Base-by-base conservation (phyloP, 2,113 vertebrate genomes). In the Stegostoma tigrinum region DNA sequence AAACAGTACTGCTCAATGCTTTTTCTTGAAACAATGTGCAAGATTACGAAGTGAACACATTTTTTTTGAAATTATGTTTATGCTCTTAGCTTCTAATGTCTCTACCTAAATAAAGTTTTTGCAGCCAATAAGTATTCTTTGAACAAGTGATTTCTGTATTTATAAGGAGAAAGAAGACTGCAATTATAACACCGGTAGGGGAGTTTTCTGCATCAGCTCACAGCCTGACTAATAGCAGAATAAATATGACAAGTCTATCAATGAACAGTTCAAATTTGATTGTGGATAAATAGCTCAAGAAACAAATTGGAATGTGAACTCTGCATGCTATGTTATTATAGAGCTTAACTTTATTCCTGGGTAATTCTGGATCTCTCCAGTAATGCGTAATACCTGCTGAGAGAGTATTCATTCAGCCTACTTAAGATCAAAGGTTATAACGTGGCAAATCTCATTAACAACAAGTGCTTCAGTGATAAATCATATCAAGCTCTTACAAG, bases 391-490 rank as follows among this genome's bases (percentile, higher is more conserved):
- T 93, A n/a, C 89, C 94, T 48, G 68, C 45, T 95, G 94, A 95
- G 94, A 95, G 94, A 72, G 75, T 52, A 68, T 95, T 45, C 94
- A 68, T 72, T 72, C 34, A 72, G 24, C 45, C 94, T 75, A 95
- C 38, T 68, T 75, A 68, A 27, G 42, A 48, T 75, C 67, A 95
- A 95, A 34, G 93, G 93, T 72, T 72, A 95, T 52, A 95, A 72
- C 68, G 75, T 48, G 24, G 94, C 42, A 68, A 68, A 95, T 52
- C 94, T 95, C 94, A 72, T 95, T 95, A 72, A 38, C 42, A 95
- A 24, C 38, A 72, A 95, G 42, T 72, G 66, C 66, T 94, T 70
- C 91, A 72, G 24, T 17, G 93, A 14, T 95, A 30, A 70, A 95
- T 72, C 67, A 68, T 48, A 95, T 48, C 45, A 70, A 94, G 24